These are phyloP conservation scores for Eupsittula cactorum DNA, from an alignment of 2,113 vertebrate genomes.

Conservation along the genomic window DNA sequence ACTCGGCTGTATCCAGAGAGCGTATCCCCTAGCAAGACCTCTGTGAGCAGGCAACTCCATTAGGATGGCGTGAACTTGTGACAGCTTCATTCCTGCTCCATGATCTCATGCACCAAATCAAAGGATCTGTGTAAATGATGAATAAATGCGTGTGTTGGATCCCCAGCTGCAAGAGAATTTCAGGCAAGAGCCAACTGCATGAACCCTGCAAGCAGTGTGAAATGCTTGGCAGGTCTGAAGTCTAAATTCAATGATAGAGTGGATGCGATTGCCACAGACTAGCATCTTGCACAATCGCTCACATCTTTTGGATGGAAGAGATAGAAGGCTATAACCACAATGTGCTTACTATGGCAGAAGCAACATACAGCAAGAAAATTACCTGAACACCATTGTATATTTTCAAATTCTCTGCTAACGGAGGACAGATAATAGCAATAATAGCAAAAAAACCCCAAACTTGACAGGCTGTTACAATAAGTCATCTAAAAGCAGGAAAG, in stretches of 20 bases:
- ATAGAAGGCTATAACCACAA: not conserved
- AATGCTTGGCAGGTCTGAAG: not conserved
- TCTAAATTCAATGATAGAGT: not conserved
- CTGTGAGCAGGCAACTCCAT: not conserved
- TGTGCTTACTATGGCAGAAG: not conserved
- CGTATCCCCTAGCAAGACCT: not conserved
- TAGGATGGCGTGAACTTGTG: accelerated
- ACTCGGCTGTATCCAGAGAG: not conserved
- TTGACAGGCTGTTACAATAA: not conserved
- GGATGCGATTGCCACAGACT: not conserved
- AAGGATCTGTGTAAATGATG: not conserved
- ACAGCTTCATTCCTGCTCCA: not conserved
- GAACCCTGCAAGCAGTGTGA: not conserved
- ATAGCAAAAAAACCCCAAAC: not conserved
- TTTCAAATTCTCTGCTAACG: not conserved
- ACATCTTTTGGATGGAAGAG: not conserved
- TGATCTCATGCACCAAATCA: constrained; percentile 6
- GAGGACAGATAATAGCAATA: not conserved
- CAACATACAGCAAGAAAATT: not conserved
- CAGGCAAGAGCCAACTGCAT: not conserved
- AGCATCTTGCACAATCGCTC: not conserved
- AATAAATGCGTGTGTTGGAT: not conserved
- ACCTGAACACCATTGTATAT: not conserved
- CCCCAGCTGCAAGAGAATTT: constrained; percentile 1
- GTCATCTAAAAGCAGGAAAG: not conserved